Base-by-base conservation (phyloP, 2,888 invertebrate genomes). In the Asteroscopus sphinx region DNA sequence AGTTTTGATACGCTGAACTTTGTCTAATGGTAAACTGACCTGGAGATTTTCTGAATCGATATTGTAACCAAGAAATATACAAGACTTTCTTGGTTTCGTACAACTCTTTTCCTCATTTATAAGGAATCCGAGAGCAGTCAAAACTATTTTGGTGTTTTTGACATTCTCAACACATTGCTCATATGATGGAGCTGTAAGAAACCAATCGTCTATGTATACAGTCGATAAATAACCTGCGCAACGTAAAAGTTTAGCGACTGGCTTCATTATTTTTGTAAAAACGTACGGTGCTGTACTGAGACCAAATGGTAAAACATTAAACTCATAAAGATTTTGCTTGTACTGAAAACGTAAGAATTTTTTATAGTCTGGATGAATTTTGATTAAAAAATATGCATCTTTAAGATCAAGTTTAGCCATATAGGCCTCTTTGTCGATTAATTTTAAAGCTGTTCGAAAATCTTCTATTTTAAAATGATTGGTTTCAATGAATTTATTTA, bases 171-270 rank as follows among this genome's bases (percentile, higher is more conserved):
- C 8, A 32, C 51, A 28, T 1, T n/a, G 3, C 3, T 32, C 1
- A 3, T 32, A 15, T 6, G 26, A 9, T 1, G 48, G 0, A 8
- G 15, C 30, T 9, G 35, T 17, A 1, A 25, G 26, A 39, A 9
- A 47, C 11, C 6, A 12, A 12, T 51, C 55, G 12, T 55, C 51
- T 3, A 61, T 13, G 1, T 52, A 49, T 11, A 40, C 15, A 3
- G 35, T 42, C 8, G 25, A 33, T 5, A 33, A 3, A 5, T 13
- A 13, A 13, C 33, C 13, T 6, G 33, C 33, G 4, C 2, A 2
- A 3, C 30, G 12, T 0, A 12, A 4, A 5, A 12, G 13, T 13
- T 5, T 12, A 0, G 33, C 33, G 0, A 33, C 33, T 5, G 33
- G 33, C 6, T 33, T 33, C 33, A 33, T 33, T 4, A 33, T 13